Percentiles rank a stretch among this genome's conserved stretches.
Conservation (phyloP, 2,113 vertebrate species). For the Euleptes europaea region DNA sequence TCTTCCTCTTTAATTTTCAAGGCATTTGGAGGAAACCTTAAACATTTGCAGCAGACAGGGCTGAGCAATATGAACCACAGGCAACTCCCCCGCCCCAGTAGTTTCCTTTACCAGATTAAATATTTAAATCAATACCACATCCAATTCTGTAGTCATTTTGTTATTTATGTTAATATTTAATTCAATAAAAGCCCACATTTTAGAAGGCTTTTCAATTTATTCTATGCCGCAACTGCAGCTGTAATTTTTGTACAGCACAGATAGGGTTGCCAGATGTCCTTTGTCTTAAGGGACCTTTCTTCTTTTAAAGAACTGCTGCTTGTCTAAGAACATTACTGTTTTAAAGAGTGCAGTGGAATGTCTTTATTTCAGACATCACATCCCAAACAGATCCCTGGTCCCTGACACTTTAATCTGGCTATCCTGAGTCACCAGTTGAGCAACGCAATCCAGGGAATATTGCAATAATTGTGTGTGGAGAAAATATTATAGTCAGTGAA, state of each 20-base stretch:
- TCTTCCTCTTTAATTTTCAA: not conserved
- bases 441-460: not conserved
- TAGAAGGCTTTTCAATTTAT: conserved; percentile 60
- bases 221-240: conserved; percentile 58
- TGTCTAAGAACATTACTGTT: not conserved
- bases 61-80: conserved; percentile 12
- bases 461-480: not conserved
- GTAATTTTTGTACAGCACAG: conserved; percentile 43
- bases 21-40: not conserved
- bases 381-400: not conserved
- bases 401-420: not conserved
- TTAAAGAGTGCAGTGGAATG: not conserved
- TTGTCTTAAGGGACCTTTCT: not conserved
- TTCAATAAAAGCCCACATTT: conserved; percentile 67
- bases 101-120: conserved; percentile 55
- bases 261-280: conserved; percentile 8
- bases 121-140: conserved; percentile 70
- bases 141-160: conserved; percentile 49
- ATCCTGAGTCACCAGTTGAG: not conserved
- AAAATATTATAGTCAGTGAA: too few relatives aligned
- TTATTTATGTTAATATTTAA: conserved; percentile 75
- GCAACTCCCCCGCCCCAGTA: not conserved
- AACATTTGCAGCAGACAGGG: not conserved
- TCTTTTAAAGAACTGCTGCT: not conserved
- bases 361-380: not conserved